Evolutionary conservation across 2,113 vertebrate genomes (phyloP), one percentile per base, ranked within the genome.

Genomic region (Onychorhynchus coronatus): DNA sequence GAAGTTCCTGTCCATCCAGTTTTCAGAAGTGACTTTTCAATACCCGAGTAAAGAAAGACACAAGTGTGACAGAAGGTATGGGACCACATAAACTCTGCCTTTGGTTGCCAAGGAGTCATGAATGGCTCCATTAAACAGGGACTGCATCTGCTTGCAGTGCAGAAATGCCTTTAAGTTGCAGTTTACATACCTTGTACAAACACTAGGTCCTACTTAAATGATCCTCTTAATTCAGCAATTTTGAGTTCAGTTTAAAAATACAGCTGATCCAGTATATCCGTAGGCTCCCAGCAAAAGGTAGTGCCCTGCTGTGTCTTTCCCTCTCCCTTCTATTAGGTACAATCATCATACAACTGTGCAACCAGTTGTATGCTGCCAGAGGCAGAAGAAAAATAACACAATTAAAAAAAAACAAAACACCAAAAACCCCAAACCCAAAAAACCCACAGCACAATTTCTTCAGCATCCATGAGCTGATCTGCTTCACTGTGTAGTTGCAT

Each of bases 61-160:
- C 0, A 0, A 33, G 7, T 7, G n/a, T 72, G 18, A 65, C 23
- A 77, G 39, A 82, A 72, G 30, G 2, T 3, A 30, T 25, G 22
- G 15, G 30, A 4, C 22, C 4, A 2, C 0, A 0, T 53, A 33
- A 66, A 24, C 39, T 65, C 42, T 50, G 6, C 27, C 33, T 85
- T 55, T 20, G 14, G 17, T 22, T 85, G 50, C 35, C 61, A 67
- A 42, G 35, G 23, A 83, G 23, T 27, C 39, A 42, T 66, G 27
- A 77, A 31, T 33, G 44, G 27, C 44, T 93, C 53, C 23, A 33
- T 79, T 84, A 73, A 70, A 71, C 6, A 67, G 28, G 42, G 50
- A 14, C 59, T 85, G 42, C 25, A n/a, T 46, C 61, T 39, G 16
- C 46, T 74, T 89, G 28, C 24, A 37, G 5, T 39, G 68, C 9